These are phyloP conservation scores for Triplophysa siluroides DNA, from an alignment of 2,113 vertebrate genomes.

Conservation along the genomic window DNA sequence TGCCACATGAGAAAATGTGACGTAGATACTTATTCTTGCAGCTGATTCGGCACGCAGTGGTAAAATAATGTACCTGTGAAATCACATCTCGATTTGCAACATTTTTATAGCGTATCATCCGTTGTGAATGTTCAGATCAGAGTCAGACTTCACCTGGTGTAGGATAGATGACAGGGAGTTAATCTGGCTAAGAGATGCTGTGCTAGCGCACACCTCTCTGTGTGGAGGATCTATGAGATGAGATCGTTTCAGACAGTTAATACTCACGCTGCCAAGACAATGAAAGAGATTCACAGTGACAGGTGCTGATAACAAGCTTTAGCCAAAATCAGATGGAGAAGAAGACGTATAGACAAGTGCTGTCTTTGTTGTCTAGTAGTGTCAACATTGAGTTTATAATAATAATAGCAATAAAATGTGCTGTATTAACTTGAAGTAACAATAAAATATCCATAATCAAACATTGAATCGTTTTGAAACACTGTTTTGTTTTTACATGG, in stretches of 20 bases:
- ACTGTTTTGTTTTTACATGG: too few species aligned
- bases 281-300: slow-evolving; percentile 40
- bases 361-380: slow-evolving; percentile 4
- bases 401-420: too few species aligned
- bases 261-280: slow-evolving; percentile 1
- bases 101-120: background rate
- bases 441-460: too few species aligned
- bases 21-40: background rate
- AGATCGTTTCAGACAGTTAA: slow-evolving; percentile 34
- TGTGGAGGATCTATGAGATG: slow-evolving; percentile 32
- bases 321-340: slow-evolving; percentile 30
- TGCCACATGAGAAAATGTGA: too few species aligned
- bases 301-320: slow-evolving; percentile 39
- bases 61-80: background rate
- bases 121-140: slow-evolving; percentile 36
- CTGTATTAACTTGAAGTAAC: too few species aligned
- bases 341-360: background rate
- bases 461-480: too few species aligned
- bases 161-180: slow-evolving; percentile 45
- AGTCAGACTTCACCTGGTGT: slow-evolving; percentile 26
- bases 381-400: background rate
- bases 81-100: background rate
- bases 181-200: slow-evolving; percentile 32
- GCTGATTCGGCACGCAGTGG: background rate
- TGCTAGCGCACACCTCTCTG: slow-evolving; percentile 19